Evolutionary conservation across 2,113 vertebrate genomes (phyloP), one percentile per base, ranked within the genome.

Genomic region (Calidris pygmaea): DNA sequence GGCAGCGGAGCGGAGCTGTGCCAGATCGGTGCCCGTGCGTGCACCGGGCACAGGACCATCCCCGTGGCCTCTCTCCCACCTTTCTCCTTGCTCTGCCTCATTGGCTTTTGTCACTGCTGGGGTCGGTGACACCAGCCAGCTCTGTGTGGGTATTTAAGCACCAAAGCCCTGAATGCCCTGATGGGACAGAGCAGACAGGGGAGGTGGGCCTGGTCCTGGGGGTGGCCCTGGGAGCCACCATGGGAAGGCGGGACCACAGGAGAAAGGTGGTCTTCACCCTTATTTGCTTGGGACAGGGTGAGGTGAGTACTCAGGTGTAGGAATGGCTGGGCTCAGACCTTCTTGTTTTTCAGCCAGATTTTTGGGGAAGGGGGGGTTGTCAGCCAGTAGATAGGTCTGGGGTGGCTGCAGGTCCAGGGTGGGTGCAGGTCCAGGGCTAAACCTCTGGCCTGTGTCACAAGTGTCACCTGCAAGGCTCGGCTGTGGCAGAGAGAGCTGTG

Each of bases 21-120:
- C 56, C 2, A 0, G 53, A 43, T 30, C 74, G 0, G 0, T 34
- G 35, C 79, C 12, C 12, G 1, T 19, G 39, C 1, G 0, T 2
- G 17, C 72, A 14, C 67, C 1, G 0, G 1, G 15, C 79, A 13
- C 63, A 48, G 59, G 72, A 35, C 23, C 32, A 4, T 45, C 77
- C 53, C 50, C 0, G 0, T 29, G 48, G 60, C 43, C 41, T 34
- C 65, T 35, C 53, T 88, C 34, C 30, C 50, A 65, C 41, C 53
- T 34, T 81, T 70, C 71, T 92, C 55, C 68, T 60, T 19, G 24
- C 50, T 35, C 45, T 90, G 67, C 58, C 59, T 62, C 4, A 0
- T 1, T 34, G 55, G 68, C 29, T 90, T 65, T 71, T 37, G 23
- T 45, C 41, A 14, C 73, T 77, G 37, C 59, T 53, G 15, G 47